These are phyloP conservation scores for Alectura lathami DNA, from an alignment of 2,113 vertebrate species.

Conservation along the genomic window DNA sequence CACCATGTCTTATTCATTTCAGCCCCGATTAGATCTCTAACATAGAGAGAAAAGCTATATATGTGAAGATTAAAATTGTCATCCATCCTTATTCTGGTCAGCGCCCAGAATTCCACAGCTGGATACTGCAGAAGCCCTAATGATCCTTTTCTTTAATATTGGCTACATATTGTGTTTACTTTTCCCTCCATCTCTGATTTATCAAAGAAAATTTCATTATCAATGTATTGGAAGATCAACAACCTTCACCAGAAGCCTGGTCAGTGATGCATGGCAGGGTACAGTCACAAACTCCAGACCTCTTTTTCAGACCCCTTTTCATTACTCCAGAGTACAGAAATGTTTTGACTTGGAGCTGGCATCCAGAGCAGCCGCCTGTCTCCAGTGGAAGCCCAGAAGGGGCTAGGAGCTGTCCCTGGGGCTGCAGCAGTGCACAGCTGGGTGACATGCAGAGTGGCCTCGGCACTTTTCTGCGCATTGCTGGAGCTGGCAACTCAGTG, in stretches of 20 bases:
- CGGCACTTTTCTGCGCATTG: not conserved
- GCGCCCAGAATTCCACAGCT: conserved; percentile 32
- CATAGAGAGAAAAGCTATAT: conserved; percentile 24
- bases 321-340: not conserved
- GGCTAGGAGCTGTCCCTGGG: not conserved
- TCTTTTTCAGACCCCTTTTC: conserved; percentile 6
- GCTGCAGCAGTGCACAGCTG: not conserved
- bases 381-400: not conserved
- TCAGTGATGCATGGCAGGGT: not conserved
- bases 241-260: not conserved
- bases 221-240: not conserved
- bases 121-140: conserved; percentile 51
- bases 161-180: conserved; percentile 1
- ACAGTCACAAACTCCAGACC: not conserved
- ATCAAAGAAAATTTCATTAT: not conserved
- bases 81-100: conserved; percentile 62
- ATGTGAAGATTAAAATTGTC: conserved; percentile 13
- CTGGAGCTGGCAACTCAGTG: not conserved
- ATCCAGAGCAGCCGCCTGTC: not conserved
- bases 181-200: conserved; percentile 13
- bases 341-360: not conserved
- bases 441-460: not conserved
- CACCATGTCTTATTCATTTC: not conserved
- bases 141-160: conserved; percentile 58
- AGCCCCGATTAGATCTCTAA: conserved; percentile 56